Percentiles rank a stretch among this genome's conserved stretches.
These are phyloP conservation scores for Cynoglossus semilaevis DNA, from an alignment of 2,113 vertebrate species.

Conservation along the genomic window DNA sequence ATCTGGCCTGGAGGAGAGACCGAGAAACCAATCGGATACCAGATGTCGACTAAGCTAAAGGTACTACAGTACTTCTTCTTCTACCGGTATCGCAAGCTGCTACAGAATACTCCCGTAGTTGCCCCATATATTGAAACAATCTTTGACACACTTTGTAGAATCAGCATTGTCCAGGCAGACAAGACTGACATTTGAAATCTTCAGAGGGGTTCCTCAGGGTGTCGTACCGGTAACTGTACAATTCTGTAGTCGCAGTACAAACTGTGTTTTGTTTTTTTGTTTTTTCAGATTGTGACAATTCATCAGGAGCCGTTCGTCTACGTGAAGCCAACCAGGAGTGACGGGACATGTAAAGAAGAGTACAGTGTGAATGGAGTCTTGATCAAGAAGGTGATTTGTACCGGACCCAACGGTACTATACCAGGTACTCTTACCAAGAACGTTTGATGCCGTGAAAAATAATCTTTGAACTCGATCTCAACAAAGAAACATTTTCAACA, in stretches of 20 bases:
- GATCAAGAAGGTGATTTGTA: constrained; percentile 97
- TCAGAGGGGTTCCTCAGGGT: too few relatives aligned
- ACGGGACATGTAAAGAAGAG: constrained; percentile 92
- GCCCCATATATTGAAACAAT: too few relatives aligned
- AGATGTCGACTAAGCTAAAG: constrained; percentile 98
- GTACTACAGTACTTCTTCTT: constrained; percentile 47
- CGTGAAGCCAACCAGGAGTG: constrained; percentile 86
- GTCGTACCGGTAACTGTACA: too few relatives aligned
- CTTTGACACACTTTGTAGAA: too few relatives aligned
- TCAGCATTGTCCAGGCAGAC: too few relatives aligned
- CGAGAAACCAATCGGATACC: constrained; percentile 94
- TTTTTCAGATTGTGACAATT: constrained; percentile 90
- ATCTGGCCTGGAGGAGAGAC: constrained; percentile 98
- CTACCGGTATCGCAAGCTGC: neutral
- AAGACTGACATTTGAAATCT: too few relatives aligned
- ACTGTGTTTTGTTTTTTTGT: constrained; percentile 2
- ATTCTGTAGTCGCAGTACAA: neutral
- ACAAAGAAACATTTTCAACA: too few relatives aligned
- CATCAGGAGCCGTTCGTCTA: constrained; percentile 99
- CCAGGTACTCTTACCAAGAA: constrained; percentile 78
- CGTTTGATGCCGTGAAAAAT: too few relatives aligned
- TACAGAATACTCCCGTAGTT: neutral
- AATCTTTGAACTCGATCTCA: too few relatives aligned
- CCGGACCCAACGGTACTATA: constrained; percentile 93
- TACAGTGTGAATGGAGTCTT: constrained; percentile 89